These are phyloP conservation scores for Sphinx pinastri DNA, from an alignment of 2,888 invertebrate species.

Conservation along the genomic window DNA sequence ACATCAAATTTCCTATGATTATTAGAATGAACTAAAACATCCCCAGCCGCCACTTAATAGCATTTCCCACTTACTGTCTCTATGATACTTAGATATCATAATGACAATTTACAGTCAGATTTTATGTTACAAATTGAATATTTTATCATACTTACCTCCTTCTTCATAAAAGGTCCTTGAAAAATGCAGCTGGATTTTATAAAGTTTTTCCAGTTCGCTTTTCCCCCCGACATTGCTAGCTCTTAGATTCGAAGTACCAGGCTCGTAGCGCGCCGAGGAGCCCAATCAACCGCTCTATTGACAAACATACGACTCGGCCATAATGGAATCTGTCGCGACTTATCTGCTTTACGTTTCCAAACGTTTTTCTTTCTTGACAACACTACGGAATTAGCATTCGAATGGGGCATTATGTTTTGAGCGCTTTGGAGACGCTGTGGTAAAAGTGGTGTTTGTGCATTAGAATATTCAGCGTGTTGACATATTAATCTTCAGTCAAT, in stretches of 20 bases:
- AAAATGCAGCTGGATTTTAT: constrained; percentile 1
- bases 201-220: constrained; percentile 30
- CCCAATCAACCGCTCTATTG: constrained; percentile 79
- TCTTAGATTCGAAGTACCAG: constrained; percentile 51
- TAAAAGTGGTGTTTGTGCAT: not conserved
- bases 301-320: constrained; percentile 76
- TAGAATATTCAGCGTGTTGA: not conserved
- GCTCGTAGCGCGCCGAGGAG: constrained; percentile 67
- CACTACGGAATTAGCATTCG: constrained; percentile 23
- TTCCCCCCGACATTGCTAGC: constrained; percentile 7
- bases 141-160: too few relatives aligned
- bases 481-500: constrained; percentile 12
- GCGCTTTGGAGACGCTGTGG: not conserved
- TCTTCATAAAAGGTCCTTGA: too few relatives aligned
- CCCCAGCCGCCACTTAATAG: too few relatives aligned
- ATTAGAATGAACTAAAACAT: too few relatives aligned
- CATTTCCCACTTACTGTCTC: too few relatives aligned
- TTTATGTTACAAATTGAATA: too few relatives aligned
- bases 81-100: too few relatives aligned
- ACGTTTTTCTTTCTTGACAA: constrained; percentile 50
- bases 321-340: constrained; percentile 73
- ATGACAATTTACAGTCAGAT: too few relatives aligned
- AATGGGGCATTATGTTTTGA: not conserved
- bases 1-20: too few relatives aligned
- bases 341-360: constrained; percentile 58